These are phyloP conservation scores for Thumatha senex DNA, from an alignment of 2,888 invertebrate species.

Conservation along the genomic window DNA sequence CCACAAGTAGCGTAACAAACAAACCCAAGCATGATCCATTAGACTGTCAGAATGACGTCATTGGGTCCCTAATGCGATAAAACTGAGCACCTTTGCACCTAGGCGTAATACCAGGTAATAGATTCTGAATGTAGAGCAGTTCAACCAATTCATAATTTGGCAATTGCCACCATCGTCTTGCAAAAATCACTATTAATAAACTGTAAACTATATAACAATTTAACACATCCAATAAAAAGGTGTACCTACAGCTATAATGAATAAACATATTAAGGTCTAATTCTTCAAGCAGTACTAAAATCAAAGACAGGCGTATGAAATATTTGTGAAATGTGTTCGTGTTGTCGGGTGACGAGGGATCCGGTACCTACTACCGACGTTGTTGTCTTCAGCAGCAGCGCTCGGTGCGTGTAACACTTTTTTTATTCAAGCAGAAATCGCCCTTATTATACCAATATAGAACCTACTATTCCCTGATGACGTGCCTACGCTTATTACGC, in stretches of 20 bases:
- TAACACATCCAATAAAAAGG: too few species aligned
- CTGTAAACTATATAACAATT: too few species aligned
- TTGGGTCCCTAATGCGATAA: slow-evolving; percentile 20
- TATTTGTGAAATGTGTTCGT: slow-evolving; percentile 59
- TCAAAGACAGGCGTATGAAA: slow-evolving; percentile 47
- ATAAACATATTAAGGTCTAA: background rate
- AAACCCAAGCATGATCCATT: slow-evolving; percentile 20
- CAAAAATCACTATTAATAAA: too few species aligned
- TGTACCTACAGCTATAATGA: too few species aligned
- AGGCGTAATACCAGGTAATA: background rate
- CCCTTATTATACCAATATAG: slow-evolving; percentile 48
- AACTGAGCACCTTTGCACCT: slow-evolving; percentile 4
- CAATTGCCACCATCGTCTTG: too few species aligned
- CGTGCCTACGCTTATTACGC: slow-evolving; percentile 66
- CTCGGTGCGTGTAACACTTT: slow-evolving; percentile 59
- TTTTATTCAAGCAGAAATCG: slow-evolving; percentile 49
- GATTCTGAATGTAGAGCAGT: too few species aligned
- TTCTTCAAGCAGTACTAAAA: slow-evolving; percentile 40
- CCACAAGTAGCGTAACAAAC: slow-evolving; percentile 19
- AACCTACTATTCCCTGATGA: slow-evolving; percentile 54
- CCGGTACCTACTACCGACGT: slow-evolving; percentile 64
- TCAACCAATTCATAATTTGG: too few species aligned
- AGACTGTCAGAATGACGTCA: slow-evolving; percentile 26
- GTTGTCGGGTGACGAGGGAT: slow-evolving; percentile 73
- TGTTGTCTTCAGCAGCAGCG: slow-evolving; percentile 77